Evolutionary conservation across 2,113 vertebrate genomes (phyloP).

Genomic region (Zosterops lateralis): DNA sequence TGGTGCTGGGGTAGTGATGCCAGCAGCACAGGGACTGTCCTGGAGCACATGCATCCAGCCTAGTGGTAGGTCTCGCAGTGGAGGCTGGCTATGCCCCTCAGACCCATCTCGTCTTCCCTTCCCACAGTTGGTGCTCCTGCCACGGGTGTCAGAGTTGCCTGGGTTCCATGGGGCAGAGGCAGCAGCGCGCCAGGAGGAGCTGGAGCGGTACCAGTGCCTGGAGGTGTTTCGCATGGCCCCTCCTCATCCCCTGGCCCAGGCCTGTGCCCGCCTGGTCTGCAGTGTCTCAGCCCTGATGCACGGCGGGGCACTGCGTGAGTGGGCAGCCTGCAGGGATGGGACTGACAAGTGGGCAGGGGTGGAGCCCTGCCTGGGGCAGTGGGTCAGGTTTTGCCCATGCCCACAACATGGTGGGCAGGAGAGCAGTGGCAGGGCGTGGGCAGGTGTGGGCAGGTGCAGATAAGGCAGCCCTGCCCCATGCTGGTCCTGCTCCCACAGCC

Average conservation of each 20-base stretch:
- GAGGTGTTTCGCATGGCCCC: slow-evolving; percentile 80
- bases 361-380: not conserved
- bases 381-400: not conserved
- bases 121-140: slow-evolving; percentile 80
- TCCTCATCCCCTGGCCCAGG: slow-evolving; percentile 71
- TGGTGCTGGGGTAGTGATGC: not conserved
- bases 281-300: slow-evolving; percentile 83
- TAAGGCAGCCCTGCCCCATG: not conserved
- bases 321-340: not conserved
- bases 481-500: slow-evolving; percentile 51
- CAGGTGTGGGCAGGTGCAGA: not conserved
- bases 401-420: not conserved
- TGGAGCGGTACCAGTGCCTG: slow-evolving; percentile 81
- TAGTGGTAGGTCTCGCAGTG: not conserved
- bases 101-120: not conserved
- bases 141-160: slow-evolving; percentile 75
- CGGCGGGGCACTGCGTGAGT: slow-evolving; percentile 79
- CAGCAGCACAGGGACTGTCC: not conserved
- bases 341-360: accelerated
- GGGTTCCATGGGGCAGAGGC: slow-evolving; percentile 74
- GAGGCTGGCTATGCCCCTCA: not conserved
- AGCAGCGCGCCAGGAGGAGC: slow-evolving; percentile 66
- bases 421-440: not conserved
- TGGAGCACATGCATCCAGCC: not conserved
- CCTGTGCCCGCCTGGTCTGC: slow-evolving; percentile 81